phyloP scores from a whole-genome alignment of 2,113 vertebrate genomes.

The Hepsetus odoe region DNA sequence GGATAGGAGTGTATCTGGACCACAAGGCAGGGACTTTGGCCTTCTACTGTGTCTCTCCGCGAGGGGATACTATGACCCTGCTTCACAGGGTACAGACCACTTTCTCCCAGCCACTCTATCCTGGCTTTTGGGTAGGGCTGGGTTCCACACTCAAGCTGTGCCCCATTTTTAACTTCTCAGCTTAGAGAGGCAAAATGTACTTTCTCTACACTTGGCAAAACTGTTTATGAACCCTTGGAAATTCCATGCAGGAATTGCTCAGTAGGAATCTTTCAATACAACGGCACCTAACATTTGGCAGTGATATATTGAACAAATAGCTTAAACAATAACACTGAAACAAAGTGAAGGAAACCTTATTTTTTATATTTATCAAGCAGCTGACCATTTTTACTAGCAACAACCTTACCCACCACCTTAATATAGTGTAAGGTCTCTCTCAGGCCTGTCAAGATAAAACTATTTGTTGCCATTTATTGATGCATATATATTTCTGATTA shows the following conservation, averaged over 20 bases:
- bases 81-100: conserved; percentile 73
- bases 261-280: too few relatives aligned
- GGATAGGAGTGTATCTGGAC: conserved; percentile 77
- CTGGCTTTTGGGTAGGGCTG: conserved; percentile 80
- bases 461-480: too few relatives aligned
- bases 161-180: conserved; percentile 49
- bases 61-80: conserved; percentile 67
- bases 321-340: too few relatives aligned
- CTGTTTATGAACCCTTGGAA: background rate
- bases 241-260: background rate
- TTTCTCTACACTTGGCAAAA: background rate
- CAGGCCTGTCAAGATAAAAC: too few relatives aligned
- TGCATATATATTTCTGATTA: too few relatives aligned
- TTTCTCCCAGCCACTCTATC: conserved; percentile 77
- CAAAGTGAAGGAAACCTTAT: too few relatives aligned
- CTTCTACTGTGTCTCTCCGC: conserved; percentile 72
- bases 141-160: conserved; percentile 70
- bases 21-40: conserved; percentile 70
- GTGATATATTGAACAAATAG: too few relatives aligned
- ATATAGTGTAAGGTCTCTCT: too few relatives aligned
- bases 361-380: too few relatives aligned
- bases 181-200: background rate
- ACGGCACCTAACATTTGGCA: too few relatives aligned
- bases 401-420: too few relatives aligned
- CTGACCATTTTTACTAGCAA: too few relatives aligned